Conservation (phyloP, 2,888 invertebrate species). For the Nebria brevicollis region DNA sequence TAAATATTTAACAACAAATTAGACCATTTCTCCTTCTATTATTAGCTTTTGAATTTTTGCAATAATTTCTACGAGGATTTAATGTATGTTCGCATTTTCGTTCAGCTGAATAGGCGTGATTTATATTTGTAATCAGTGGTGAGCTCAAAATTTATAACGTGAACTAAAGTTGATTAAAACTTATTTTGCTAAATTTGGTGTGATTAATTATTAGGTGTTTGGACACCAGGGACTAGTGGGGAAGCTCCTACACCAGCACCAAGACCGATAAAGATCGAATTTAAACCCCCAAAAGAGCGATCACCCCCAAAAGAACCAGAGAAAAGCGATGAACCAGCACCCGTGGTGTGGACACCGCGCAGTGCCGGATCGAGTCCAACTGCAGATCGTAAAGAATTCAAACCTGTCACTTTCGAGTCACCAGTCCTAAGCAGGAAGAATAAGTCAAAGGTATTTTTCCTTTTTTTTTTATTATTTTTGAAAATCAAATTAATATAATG, state of each 20-base stretch:
- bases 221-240: conserved; percentile 68
- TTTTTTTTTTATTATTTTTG: not conserved
- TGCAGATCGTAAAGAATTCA: conserved; percentile 79
- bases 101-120: not conserved
- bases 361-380: conserved; percentile 78
- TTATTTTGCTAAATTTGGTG: not conserved
- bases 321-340: conserved; percentile 67
- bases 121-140: conserved; percentile 9
- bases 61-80: too few species aligned
- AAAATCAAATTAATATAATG: too few species aligned
- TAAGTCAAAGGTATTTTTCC: conserved; percentile 54
- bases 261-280: conserved; percentile 28
- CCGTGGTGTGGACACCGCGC: conserved; percentile 83
- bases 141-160: not conserved
- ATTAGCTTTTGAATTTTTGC: too few species aligned
- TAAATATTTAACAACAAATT: too few species aligned
- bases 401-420: conserved; percentile 80
- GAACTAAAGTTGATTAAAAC: not conserved
- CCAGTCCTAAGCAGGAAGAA: conserved; percentile 70
- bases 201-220: conserved; percentile 63
- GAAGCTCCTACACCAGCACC: conserved; percentile 51
- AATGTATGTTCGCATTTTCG: not conserved
- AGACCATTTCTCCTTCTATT: too few species aligned
- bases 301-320: conserved; percentile 47
- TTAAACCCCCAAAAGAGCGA: conserved; percentile 50